Evolutionary conservation across 35 echinoderm and acorn worm genomes (phyloP), one percentile per base, ranked within the genome.

Genomic region (Heliocidaris erythrogramma): DNA sequence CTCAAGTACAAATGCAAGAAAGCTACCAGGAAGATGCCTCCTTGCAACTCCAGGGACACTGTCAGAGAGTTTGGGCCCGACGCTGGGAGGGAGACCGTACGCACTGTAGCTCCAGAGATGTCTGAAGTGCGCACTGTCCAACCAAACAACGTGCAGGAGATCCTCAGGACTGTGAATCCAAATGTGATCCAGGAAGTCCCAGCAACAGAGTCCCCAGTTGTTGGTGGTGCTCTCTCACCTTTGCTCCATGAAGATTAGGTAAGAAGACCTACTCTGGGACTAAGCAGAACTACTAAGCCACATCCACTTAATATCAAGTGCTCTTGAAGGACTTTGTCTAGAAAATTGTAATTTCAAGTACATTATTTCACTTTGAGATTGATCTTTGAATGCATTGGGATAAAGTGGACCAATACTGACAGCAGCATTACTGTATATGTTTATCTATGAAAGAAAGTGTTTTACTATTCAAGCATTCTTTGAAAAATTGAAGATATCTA

Each of bases 1-100:
- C 78, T 88, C 52, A 94, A 92, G 87, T 94, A 91, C 30, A 96
- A 91, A 93, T 96, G 95, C 93, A 42, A 92, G 12, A 94, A 47
- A 48, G 59, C 86, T 5, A 59, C 94, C 24, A 88, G 85, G 53
- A 96, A 91, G 35, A 29, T 84, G 85, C 32, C 16, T 17, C 91
- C 91, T 3, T 92, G 91, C 49, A 59, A 59, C 47, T 48, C 91
- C 17, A 13, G 91, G 87, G 87, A 89, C 14, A 48, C 87, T 18
- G 87, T 89, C 87, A 32, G 87, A 32, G 47, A 32, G 31, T 89
- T 89, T 48, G 29, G 7, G 21, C 87, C 87, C 14, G 32, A 89
- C 24, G 47, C 87, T 29, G 69, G 14, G 14, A 84, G 69, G 69
- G 69, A 84, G n/a, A 84, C n/a, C 30, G 17, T 78, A 21, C 65